phyloP scores from a whole-genome alignment of 2,797 vertebrate species.

The Pterois miles region DNA sequence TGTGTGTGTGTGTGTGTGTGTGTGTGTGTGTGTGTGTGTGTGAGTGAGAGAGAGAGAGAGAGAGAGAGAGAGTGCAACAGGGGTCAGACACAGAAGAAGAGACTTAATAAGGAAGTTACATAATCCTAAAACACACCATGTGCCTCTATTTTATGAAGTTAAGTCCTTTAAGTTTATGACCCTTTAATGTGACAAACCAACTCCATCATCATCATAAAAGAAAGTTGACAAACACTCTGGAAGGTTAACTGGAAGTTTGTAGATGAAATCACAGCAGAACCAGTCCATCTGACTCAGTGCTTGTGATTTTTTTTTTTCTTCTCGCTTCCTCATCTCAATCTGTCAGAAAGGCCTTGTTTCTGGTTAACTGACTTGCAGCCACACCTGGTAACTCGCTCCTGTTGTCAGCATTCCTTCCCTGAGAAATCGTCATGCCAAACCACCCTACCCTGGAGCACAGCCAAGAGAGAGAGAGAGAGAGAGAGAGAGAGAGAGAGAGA shows the following conservation, averaged over 20 bases:
- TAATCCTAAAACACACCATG: conserved; percentile 18
- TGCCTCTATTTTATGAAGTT: conserved; percentile 10
- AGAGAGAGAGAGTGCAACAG: background rate
- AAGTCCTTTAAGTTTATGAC: conserved; percentile 12
- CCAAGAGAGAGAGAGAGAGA: conserved; percentile 71
- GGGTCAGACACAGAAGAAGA: conserved; percentile 7
- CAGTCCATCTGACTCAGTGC: conserved; percentile 41
- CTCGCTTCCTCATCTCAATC: conserved; percentile 61
- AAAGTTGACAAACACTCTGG: background rate
- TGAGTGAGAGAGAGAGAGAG: too few relatives aligned
- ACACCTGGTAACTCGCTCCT: conserved; percentile 89
- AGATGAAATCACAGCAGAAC: conserved; percentile 54
- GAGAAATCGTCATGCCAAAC: conserved; percentile 85
- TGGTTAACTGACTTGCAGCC: conserved; percentile 84
- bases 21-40: background rate
- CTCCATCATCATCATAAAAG: background rate
- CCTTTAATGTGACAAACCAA: background rate
- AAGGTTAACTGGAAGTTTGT: conserved; percentile 9
- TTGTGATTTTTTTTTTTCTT: conserved; percentile 23
- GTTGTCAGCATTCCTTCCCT: conserved; percentile 86
- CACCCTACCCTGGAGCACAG: conserved; percentile 84
- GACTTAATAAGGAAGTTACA: conserved; percentile 8
- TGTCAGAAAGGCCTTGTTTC: conserved; percentile 82
- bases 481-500: conserved; percentile 36
- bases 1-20: background rate